These are phyloP conservation scores for Avahi laniger DNA, from an alignment of 2,797 vertebrate species.

Conservation along the genomic window DNA sequence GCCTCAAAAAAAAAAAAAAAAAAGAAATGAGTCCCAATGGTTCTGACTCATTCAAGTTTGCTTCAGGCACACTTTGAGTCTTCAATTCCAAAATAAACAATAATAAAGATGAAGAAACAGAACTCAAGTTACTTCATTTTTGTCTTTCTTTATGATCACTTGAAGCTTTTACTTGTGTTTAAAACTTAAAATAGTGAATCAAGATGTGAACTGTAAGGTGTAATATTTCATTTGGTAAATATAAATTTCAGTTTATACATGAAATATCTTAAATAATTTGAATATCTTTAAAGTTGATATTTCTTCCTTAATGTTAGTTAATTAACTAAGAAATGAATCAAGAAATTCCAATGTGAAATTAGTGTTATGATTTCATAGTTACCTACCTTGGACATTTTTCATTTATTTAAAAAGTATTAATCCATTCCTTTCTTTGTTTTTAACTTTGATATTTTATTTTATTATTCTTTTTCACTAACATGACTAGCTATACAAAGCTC, in stretches of 20 bases:
- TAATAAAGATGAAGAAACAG: neutral
- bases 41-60: neutral
- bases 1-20: too few relatives aligned
- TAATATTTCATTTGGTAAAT: neutral
- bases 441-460: neutral
- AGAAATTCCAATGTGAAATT: neutral
- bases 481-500: neutral
- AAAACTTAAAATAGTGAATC: neutral
- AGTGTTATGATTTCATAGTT: neutral
- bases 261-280: neutral
- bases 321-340: neutral
- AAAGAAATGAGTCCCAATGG: too few relatives aligned
- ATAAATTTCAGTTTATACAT: neutral
- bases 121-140: neutral
- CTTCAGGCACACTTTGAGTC: neutral
- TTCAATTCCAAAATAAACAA: neutral
- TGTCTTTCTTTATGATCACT: neutral
- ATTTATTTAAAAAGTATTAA: neutral
- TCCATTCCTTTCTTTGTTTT: neutral
- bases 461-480: neutral
- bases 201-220: neutral
- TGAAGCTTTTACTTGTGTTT: constrained; percentile 12
- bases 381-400: neutral
- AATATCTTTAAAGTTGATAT: neutral
- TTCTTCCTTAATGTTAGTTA: constrained; percentile 15